Base-by-base conservation (phyloP, 2,113 vertebrate genomes). In the Alaudala cheleensis region DNA sequence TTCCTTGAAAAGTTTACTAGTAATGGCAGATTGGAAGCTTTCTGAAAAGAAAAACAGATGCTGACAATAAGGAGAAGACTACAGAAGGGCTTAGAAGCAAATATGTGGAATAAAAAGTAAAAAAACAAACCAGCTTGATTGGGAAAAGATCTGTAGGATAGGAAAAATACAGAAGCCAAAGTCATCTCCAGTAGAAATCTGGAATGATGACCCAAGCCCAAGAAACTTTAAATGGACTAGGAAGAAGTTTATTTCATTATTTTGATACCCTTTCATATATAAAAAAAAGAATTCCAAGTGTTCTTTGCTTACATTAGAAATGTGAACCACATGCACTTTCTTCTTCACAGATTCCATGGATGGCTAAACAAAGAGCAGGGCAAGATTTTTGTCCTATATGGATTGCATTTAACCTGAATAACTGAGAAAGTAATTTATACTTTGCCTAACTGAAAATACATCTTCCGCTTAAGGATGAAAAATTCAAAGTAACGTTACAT, bases 21-120 rank as follows among this genome's bases (percentile, higher is more conserved):
- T 50, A 88, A 97, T 17, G 82, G 88, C 67, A 95, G 71, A 61
- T 54, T 56, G 73, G 84, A 97, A 89, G 89, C 73, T 96, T 96
- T 95, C 60, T 87, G 73, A 92, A 95, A 92, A 51, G 47, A 47
- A 90, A 90, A 89, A 39, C 18, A 86, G 45, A 76, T 40, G n/a
- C 31, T 86, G 47, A 61, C 16, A 53, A 51, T 44, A 79, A 74
- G 76, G 10, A 87, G 31, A 58, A 54, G 21, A 10, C 21, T 47
- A 80, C 24, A 29, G 66, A 93, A 95, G 77, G 22, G 14, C 44
- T 83, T 77, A 50, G 64, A 90, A 88, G 19, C 18, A 83, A 88
- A 37, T 50, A 42, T 17, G 73, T 58, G 45, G n/a, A 83, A 77
- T 24, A 74, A 78, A 88, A 88, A 66, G 12, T 50, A 1, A 44